Percentiles rank a stretch among this genome's conserved stretches.
Conservation (phyloP, 1,140 invertebrate genomes). For the Delia radicum region DNA sequence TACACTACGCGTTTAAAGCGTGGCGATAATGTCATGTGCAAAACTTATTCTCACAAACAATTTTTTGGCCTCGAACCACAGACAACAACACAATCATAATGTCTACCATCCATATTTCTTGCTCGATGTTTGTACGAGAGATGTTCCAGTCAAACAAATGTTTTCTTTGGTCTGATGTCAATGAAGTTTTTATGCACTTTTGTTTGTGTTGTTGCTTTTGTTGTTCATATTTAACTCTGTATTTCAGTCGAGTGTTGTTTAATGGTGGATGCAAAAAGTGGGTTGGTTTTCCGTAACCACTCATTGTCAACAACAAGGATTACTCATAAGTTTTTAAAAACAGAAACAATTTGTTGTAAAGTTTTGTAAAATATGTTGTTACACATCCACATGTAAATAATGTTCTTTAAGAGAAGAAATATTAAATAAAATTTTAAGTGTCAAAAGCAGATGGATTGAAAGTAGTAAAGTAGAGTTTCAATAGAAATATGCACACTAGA, state of each 20-base stretch:
- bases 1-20: conserved; percentile 8
- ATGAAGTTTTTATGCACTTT: too few species aligned
- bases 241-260: conserved; percentile 7
- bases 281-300: conserved; percentile 17
- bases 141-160: neutral
- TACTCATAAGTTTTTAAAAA: conserved; percentile 12
- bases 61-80: conserved; percentile 15
- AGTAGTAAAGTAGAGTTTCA: too few species aligned
- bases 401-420: neutral
- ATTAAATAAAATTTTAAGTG: neutral
- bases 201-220: neutral
- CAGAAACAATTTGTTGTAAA: neutral
- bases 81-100: conserved; percentile 12
- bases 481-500: too few species aligned
- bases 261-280: conserved; percentile 15
- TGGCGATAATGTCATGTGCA: conserved; percentile 18
- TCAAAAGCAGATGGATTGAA: neutral
- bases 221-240: neutral
- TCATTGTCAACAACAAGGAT: conserved; percentile 21
- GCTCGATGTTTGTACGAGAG: neutral
- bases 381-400: too few species aligned
- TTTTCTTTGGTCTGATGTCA: neutral
- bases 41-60: neutral
- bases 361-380: neutral
- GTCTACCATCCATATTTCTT: neutral